Evolutionary conservation across 2,888 invertebrate genomes (phyloP).

Genomic region (Hanleya hanleyi): DNA sequence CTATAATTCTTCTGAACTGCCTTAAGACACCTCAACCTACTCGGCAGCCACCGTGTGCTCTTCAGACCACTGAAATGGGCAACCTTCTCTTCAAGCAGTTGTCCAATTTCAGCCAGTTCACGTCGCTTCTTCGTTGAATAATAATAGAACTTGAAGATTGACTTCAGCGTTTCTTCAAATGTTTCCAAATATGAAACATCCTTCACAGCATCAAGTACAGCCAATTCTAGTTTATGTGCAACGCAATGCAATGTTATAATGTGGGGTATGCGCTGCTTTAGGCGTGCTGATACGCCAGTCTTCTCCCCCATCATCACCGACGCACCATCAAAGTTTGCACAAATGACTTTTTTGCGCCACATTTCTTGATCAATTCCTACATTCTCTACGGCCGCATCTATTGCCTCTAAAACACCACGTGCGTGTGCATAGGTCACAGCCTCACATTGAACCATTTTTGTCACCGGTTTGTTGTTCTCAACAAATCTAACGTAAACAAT

Average conservation of each 20-base stretch:
- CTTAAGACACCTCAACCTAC: background rate
- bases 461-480: background rate
- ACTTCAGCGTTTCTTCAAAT: conserved; percentile 27
- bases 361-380: background rate
- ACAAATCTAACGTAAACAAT: background rate
- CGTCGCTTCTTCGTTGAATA: background rate
- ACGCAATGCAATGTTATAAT: background rate
- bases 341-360: background rate
- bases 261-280: background rate
- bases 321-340: background rate
- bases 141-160: background rate
- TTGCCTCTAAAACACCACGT: background rate
- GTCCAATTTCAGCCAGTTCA: background rate
- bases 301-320: conserved; percentile 4
- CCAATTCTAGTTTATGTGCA: background rate
- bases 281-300: background rate
- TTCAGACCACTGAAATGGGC: background rate
- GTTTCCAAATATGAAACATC: conserved; percentile 5
- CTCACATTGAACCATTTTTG: conserved; percentile 4
- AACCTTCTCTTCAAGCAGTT: background rate
- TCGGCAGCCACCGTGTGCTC: background rate
- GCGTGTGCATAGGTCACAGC: background rate
- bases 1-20: conserved; percentile 1
- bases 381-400: background rate
- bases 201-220: conserved; percentile 7